Conservation (phyloP, 2,113 vertebrate species). For the Tetraodon nigroviridis region DNA sequence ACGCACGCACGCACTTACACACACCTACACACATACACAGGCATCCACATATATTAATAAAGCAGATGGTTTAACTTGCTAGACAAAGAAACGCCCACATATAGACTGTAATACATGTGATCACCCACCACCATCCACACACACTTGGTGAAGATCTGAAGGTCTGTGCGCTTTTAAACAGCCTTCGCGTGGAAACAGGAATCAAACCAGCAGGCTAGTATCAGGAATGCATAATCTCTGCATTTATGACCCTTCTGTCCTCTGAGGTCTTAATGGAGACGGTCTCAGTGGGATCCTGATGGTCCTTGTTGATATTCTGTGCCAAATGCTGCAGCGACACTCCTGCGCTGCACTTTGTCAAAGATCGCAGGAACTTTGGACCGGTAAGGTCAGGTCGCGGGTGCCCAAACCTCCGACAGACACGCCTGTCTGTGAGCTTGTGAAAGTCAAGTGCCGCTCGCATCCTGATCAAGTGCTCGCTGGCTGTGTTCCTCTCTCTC, state of each 20-base stretch:
- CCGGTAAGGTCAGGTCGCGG: slow-evolving; percentile 56
- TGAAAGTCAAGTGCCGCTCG: slow-evolving; percentile 40
- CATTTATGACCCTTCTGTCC: slow-evolving; percentile 26
- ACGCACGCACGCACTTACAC: slow-evolving; percentile 3
- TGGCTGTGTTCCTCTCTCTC: slow-evolving; percentile 21
- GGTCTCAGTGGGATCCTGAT: slow-evolving; percentile 23
- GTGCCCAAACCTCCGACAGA: slow-evolving; percentile 53
- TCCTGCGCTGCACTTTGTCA: slow-evolving; percentile 53
- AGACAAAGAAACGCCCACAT: slow-evolving; percentile 48
- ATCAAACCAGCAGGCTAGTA: slow-evolving; percentile 17
- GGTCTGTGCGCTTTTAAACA: background rate
- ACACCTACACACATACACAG: slow-evolving; percentile 60
- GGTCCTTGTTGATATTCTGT: slow-evolving; percentile 51
- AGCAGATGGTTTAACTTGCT: slow-evolving; percentile 59
- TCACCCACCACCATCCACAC: too few species aligned
- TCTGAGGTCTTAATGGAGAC: slow-evolving; percentile 23
- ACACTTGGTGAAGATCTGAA: slow-evolving; percentile 13
- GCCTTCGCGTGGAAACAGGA: slow-evolving; percentile 2
- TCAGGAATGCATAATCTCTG: slow-evolving; percentile 21
- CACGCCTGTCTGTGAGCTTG: slow-evolving; percentile 49
- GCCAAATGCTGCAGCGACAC: slow-evolving; percentile 47
- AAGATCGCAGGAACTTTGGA: slow-evolving; percentile 42
- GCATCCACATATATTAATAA: slow-evolving; percentile 52
- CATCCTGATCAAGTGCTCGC: slow-evolving; percentile 61
- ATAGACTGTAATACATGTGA: slow-evolving; percentile 40